Conservation (phyloP, 37 sponge, comb jelly and placozoan species). For the Haliclona indistincta region DNA sequence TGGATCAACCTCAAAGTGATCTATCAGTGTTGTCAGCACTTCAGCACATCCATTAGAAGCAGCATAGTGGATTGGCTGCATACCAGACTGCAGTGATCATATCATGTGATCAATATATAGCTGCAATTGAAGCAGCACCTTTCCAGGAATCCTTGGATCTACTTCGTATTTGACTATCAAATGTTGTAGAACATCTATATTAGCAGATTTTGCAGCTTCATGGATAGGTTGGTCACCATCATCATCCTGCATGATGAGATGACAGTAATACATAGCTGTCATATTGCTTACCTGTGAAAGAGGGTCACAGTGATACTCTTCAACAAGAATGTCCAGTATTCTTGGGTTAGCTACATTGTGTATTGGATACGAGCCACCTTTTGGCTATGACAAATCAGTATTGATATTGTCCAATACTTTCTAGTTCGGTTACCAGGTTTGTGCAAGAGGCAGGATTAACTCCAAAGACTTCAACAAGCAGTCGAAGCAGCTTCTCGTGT, state of each 20-base stretch:
- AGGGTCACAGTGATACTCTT: slow-evolving; percentile 6
- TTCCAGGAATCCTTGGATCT: neutral
- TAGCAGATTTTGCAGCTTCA: no score
- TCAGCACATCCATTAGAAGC: neutral
- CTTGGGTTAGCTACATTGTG: neutral
- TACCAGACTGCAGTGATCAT: neutral
- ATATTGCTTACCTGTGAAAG: no score
- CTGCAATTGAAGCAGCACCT: neutral
- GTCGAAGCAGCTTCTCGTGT: neutral
- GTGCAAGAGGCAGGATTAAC: neutral
- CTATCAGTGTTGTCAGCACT: neutral
- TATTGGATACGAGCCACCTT: neutral
- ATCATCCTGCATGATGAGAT: no score
- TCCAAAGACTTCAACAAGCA: slow-evolving; percentile 8
- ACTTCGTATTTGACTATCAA: no score
- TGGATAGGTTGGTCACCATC: slow-evolving; percentile 18
- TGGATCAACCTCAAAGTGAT: slow-evolving; percentile 20
- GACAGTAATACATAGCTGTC: no score
- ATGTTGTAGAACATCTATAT: no score
- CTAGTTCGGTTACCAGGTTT: neutral
- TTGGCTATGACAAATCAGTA: no score
- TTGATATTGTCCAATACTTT: no score
- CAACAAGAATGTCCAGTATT: neutral
- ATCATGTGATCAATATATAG: no score
- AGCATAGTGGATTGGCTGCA: neutral